phyloP scores from a whole-genome alignment of 2,113 vertebrate species.

The Puma concolor region DNA sequence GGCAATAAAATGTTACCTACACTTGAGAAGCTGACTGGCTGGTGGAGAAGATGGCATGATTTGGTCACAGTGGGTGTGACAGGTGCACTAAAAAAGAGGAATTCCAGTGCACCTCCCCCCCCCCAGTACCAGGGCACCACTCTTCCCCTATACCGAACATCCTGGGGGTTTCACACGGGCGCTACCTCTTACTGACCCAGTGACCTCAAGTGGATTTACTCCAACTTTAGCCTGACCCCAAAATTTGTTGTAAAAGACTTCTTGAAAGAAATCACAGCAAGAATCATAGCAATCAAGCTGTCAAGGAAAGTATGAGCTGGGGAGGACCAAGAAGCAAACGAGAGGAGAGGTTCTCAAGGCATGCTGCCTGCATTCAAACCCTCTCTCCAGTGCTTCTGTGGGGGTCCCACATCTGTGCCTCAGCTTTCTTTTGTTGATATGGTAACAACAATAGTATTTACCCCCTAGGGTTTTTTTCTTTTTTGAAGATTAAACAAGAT shows the following conservation, averaged over 20 bases:
- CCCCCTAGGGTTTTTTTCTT: not conserved
- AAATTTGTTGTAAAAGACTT: not conserved
- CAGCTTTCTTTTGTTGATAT: not conserved
- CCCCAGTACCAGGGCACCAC: not conserved
- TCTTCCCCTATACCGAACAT: not conserved
- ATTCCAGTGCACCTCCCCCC: not conserved
- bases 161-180: not conserved
- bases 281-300: not conserved
- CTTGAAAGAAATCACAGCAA: not conserved
- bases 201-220: not conserved
- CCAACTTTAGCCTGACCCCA: not conserved
- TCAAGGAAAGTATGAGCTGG: not conserved
- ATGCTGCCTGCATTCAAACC: not conserved
- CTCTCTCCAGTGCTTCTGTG: not conserved
- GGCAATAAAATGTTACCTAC: not conserved
- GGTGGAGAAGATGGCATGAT: not conserved
- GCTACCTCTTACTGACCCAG: not conserved
- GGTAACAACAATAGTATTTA: not conserved
- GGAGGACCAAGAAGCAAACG: not conserved
- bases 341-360: not conserved
- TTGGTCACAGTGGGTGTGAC: not conserved
- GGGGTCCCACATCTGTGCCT: not conserved
- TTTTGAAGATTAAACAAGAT: not conserved
- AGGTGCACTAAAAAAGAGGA: not conserved
- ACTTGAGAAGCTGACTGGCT: not conserved